phyloP scores from a whole-genome alignment of 2,113 vertebrate genomes.

The Pluvialis apricaria region DNA sequence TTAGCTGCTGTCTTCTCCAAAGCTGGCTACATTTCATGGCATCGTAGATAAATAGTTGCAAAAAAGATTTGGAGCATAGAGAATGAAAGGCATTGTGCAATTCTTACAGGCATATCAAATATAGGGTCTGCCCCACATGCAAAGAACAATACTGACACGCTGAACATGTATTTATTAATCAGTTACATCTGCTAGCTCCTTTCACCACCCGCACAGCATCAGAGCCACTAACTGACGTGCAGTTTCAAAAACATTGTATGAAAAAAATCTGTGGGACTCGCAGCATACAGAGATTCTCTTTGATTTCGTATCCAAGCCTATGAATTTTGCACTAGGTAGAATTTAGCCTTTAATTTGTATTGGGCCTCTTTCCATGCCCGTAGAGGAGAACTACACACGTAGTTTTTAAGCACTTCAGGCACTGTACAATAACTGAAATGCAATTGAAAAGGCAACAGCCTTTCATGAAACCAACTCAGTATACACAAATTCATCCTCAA shows the following conservation, averaged over 20 bases:
- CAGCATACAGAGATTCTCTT: background rate
- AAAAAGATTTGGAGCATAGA: background rate
- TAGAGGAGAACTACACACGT: background rate
- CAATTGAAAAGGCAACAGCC: background rate
- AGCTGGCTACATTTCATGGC: background rate
- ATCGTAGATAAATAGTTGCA: background rate
- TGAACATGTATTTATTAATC: background rate
- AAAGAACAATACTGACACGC: background rate
- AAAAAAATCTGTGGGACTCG: background rate
- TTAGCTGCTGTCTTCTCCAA: background rate
- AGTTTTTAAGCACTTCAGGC: background rate
- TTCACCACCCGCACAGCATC: background rate
- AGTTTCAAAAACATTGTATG: background rate
- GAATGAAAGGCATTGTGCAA: background rate
- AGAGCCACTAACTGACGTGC: background rate
- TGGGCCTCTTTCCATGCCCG: background rate
- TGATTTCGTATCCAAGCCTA: background rate
- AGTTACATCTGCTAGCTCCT: background rate
- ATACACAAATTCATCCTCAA: background rate
- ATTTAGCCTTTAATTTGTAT: constrained; percentile 18
- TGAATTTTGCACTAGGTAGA: constrained; percentile 9
- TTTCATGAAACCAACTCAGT: background rate
- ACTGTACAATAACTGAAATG: background rate
- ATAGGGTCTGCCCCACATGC: background rate
- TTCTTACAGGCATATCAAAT: background rate